These are phyloP conservation scores for Tipula unca DNA, from an alignment of 2,888 invertebrate species.

Conservation along the genomic window DNA sequence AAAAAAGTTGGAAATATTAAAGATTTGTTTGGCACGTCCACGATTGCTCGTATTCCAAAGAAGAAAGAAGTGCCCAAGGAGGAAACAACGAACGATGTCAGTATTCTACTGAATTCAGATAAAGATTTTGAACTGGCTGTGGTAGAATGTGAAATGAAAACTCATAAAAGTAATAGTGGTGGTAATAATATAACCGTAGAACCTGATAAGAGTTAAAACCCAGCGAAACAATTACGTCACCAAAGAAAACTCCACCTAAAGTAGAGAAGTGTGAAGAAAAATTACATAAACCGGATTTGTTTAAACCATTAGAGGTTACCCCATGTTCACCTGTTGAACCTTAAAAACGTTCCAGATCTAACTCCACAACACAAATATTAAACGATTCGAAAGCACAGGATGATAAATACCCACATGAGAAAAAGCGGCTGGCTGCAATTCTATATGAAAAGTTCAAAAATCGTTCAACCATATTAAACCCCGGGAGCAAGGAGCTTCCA, in stretches of 20 bases:
- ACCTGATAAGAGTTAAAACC: background rate
- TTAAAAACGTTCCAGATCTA: background rate
- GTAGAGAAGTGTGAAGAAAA: background rate
- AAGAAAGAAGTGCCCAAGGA: background rate
- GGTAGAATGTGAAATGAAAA: background rate
- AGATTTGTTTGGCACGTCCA: conserved; percentile 48
- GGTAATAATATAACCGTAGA: background rate
- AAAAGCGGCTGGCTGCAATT: conserved; percentile 53
- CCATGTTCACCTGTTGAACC: background rate
- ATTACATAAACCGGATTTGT: background rate
- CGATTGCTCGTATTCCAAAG: background rate
- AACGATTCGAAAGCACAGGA: background rate
- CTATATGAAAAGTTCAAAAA: conserved; percentile 69
- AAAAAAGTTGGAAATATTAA: conserved; percentile 43
- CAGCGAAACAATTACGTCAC: background rate
- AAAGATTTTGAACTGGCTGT: background rate
- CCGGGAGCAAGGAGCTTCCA: conserved; percentile 75
- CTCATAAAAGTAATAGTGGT: background rate
- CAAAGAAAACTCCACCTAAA: conserved; percentile 19
- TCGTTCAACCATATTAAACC: conserved; percentile 69
- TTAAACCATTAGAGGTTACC: background rate
- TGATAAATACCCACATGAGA: conserved; percentile 61
- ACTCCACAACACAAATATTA: background rate
- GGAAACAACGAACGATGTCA: background rate
- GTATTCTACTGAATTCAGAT: background rate